Base-by-base conservation (phyloP, 2,113 vertebrate genomes). In the Tinamus guttatus region DNA sequence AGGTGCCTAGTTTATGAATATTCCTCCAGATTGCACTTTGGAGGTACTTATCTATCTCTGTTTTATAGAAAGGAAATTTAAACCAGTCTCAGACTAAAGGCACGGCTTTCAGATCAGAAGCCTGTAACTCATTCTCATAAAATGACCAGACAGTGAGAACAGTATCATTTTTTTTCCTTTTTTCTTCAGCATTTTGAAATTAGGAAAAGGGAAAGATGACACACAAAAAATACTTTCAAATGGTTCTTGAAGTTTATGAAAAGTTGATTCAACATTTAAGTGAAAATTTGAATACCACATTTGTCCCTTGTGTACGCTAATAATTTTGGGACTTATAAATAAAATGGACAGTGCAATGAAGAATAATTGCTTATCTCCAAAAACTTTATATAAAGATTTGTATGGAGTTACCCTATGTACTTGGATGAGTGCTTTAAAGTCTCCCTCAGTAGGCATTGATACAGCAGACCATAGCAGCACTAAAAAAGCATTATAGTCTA, bases 361-460 rank as follows among this genome's bases (percentile, higher is more conserved):
- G 92, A 92, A 15, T 38, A 92, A 92, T 87, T 92, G 64, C 62
- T 96, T 95, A 94, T 96, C 95, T 97, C 85, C 62, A 85, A 96
- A 96, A 94, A 93, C 75, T 96, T 94, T 83, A 85, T 83, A 85
- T 93, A 81, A 96, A 88, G 89, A 67, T 89, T 94, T 76, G 90
- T 90, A 81, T 90, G 81, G 87, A 94, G 83, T 84, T 91, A 79
- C 77, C 91, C 84, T 89, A 21, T 74, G 93, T 95, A 47, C 92
- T 95, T 75, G 56, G 87, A 95, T 96, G 95, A 96, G 65, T 95
- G 93, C 73, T 18, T 93, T 97, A 96, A 97, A 95, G 14, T 83
- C 96, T 97, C 96, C 95, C 95, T 97, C 67, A 87, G 82, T 83
- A 86, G 87, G 60, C 87, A 95, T 85, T 95, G 96, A 84, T 91